Percentiles rank a stretch among this genome's conserved stretches.
These are phyloP conservation scores for Triplophysa yarkandensis DNA, from an alignment of 2,797 vertebrate genomes.

Conservation along the genomic window DNA sequence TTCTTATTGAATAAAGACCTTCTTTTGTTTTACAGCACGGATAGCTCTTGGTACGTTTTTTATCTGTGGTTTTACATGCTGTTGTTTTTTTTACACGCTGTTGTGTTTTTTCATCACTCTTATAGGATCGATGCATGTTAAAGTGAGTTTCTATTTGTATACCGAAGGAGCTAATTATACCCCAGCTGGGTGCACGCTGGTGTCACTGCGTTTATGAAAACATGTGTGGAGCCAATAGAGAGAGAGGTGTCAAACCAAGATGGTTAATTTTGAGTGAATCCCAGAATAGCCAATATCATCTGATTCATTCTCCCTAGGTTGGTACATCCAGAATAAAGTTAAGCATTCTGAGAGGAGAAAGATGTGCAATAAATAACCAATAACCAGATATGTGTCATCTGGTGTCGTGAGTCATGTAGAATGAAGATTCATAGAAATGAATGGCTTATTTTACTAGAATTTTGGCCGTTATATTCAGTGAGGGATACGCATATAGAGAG, in stretches of 20 bases:
- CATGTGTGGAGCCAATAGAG: constrained; percentile 9
- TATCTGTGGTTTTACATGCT: neutral
- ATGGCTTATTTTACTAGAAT: neutral
- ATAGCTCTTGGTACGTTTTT: constrained; percentile 22
- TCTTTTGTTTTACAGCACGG: constrained; percentile 40
- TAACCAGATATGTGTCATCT: neutral
- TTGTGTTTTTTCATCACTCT: constrained; percentile 14
- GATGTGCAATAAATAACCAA: neutral
- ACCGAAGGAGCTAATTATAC: constrained; percentile 34
- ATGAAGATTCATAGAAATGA: neutral
- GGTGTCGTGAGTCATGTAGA: neutral
- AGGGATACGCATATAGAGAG: neutral
- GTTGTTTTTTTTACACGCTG: neutral
- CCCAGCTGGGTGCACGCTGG: constrained; percentile 12
- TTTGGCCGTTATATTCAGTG: neutral
- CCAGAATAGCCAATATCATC: neutral
- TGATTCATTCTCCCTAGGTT: constrained; percentile 16
- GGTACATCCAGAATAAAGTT: neutral
- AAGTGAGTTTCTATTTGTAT: constrained; percentile 33
- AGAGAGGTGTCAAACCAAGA: constrained; percentile 26
- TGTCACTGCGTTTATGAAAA: constrained; percentile 38
- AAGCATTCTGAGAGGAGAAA: neutral
- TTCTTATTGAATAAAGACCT: constrained; percentile 56
- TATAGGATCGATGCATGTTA: constrained; percentile 17
- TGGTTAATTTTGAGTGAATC: constrained; percentile 22